Percentiles rank a stretch among this genome's conserved stretches.
These are phyloP conservation scores for Abscondita cerata DNA, from an alignment of 2,888 invertebrate genomes.

Conservation along the genomic window DNA sequence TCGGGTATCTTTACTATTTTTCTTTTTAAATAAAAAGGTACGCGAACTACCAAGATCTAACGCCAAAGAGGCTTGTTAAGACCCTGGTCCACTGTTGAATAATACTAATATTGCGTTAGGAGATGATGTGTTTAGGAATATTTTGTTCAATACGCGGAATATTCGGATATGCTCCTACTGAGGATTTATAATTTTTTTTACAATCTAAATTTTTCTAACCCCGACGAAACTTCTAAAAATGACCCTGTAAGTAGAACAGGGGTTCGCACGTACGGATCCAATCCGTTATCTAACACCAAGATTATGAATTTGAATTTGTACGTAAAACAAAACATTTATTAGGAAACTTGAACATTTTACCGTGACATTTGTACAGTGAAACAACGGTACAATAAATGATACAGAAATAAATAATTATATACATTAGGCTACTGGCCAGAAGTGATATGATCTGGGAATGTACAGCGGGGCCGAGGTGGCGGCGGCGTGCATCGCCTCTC, in stretches of 20 bases:
- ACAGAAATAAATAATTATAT: slow-evolving; percentile 53
- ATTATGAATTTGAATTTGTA: slow-evolving; percentile 45
- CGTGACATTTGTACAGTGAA: slow-evolving; percentile 47
- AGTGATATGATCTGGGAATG: slow-evolving; percentile 58
- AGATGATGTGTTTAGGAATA: slow-evolving; percentile 41
- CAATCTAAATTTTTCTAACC: slow-evolving; percentile 39
- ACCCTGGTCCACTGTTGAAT: slow-evolving; percentile 57
- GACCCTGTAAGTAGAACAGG: slow-evolving; percentile 41
- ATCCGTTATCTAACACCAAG: slow-evolving; percentile 49
- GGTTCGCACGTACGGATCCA: slow-evolving; percentile 21
- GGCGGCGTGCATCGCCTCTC: slow-evolving; percentile 29
- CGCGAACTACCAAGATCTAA: slow-evolving; percentile 34
- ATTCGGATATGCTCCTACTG: slow-evolving; percentile 42
- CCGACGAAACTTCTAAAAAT: slow-evolving; percentile 42
- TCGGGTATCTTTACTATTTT: slow-evolving; percentile 27
- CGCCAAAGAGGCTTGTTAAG: slow-evolving; percentile 42
- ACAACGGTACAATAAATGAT: slow-evolving; percentile 38
- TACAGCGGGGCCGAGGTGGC: slow-evolving; percentile 52
- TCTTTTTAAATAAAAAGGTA: slow-evolving; percentile 11
- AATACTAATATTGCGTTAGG: slow-evolving; percentile 54
- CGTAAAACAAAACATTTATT: slow-evolving; percentile 36
- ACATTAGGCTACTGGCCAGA: slow-evolving; percentile 56
- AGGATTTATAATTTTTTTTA: slow-evolving; percentile 15
- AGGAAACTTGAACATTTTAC: slow-evolving; percentile 34
- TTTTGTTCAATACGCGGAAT: slow-evolving; percentile 36